Conservation (phyloP, 2,797 vertebrate species). For the Peromyscus eremicus region DNA sequence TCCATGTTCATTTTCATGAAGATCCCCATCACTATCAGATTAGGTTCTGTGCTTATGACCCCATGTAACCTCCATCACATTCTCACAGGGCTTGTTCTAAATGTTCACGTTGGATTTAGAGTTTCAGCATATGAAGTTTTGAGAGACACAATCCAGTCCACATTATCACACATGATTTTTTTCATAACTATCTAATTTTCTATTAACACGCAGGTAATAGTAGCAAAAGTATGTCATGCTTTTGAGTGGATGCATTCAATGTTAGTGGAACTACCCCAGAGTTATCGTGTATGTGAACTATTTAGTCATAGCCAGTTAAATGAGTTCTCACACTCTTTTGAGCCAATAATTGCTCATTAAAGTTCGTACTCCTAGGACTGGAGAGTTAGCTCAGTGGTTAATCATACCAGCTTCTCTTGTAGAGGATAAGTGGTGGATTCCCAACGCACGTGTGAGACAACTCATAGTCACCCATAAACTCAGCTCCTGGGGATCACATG, state of each 20-base stretch:
- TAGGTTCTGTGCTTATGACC: neutral
- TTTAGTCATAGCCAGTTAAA: neutral
- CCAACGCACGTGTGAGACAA: too few species aligned
- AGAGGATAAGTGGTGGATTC: neutral
- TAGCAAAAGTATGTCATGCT: neutral
- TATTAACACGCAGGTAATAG: neutral
- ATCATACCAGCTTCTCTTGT: neutral
- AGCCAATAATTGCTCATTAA: constrained; percentile 29
- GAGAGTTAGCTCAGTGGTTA: neutral
- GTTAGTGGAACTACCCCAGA: neutral
- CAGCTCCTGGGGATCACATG: neutral
- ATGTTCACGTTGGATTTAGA: neutral
- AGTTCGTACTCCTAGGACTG: neutral
- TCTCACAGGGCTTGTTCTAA: neutral
- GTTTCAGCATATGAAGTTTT: neutral
- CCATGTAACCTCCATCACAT: neutral
- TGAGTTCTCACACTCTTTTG: neutral
- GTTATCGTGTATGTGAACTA: neutral
- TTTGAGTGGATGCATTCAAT: neutral
- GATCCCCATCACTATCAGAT: neutral
- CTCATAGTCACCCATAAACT: neutral
- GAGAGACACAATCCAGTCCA: neutral
- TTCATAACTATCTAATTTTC: constrained; percentile 8
- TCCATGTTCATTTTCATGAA: neutral
- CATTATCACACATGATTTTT: neutral